Conservation (phyloP, 2,888 invertebrate species). For the Pammene aurita region DNA sequence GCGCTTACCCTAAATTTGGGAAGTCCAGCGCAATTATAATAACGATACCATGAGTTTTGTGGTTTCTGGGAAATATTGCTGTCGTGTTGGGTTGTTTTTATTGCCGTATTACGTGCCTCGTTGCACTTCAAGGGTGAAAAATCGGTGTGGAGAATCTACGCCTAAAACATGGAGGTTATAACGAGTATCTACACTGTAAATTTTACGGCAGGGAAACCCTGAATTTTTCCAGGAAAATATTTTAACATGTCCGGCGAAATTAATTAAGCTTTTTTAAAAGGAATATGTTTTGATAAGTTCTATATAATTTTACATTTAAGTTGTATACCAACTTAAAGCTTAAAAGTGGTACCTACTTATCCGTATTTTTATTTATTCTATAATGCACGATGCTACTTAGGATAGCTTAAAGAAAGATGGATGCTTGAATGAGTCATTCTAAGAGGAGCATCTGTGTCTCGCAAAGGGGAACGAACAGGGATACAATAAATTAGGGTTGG, state of each 20-base stretch:
- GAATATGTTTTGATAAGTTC: no score
- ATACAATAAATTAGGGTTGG: background rate
- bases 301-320: no score
- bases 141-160: background rate
- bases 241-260: no score
- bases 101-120: background rate
- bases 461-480: background rate
- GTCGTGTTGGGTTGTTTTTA: background rate
- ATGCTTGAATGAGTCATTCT: slow-evolving; percentile 12
- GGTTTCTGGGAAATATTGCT: background rate
- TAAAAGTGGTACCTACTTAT: background rate
- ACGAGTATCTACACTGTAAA: no score
- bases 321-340: no score
- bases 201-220: no score
- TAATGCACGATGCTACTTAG: background rate
- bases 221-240: no score
- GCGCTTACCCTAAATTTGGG: slow-evolving; percentile 46
- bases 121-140: background rate
- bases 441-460: background rate
- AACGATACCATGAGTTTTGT: background rate
- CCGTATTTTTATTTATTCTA: no score
- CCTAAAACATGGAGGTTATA: no score
- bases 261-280: no score
- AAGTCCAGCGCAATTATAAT: background rate
- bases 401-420: slow-evolving; percentile 1